These are phyloP conservation scores for Falco concolor DNA, from an alignment of 2,797 vertebrate species.

Conservation along the genomic window DNA sequence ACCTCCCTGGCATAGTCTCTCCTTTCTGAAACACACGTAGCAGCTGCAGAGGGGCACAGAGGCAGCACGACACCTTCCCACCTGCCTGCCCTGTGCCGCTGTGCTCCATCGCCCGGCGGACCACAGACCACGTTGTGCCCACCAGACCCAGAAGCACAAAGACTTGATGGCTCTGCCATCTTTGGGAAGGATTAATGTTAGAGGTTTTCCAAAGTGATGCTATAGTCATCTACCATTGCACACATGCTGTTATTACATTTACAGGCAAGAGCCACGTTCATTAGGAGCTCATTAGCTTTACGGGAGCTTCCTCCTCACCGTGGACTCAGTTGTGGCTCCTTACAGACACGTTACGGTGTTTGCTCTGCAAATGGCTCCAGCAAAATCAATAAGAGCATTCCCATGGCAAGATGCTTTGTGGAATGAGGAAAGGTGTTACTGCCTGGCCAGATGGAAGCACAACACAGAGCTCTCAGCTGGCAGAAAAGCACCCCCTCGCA, in stretches of 20 bases:
- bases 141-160: not conserved
- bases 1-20: not conserved
- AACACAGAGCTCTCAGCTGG: not conserved
- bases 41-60: not conserved
- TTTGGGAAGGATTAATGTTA: not conserved
- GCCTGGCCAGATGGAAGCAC: not conserved
- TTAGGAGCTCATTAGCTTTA: not conserved
- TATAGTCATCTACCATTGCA: fast-evolving
- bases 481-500: not conserved
- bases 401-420: not conserved
- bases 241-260: not conserved
- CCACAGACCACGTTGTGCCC: not conserved
- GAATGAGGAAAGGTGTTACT: not conserved
- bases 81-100: not conserved
- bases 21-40: not conserved
- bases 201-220: not conserved
- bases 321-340: not conserved
- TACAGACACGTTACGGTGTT: not conserved
- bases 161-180: not conserved
- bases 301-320: not conserved
- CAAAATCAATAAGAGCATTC: not conserved
- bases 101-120: not conserved
- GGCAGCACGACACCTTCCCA: not conserved
- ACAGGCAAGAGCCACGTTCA: not conserved
- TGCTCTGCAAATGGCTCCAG: not conserved